Conservation (phyloP, 2,113 vertebrate genomes). For the Clarias batrachus region DNA sequence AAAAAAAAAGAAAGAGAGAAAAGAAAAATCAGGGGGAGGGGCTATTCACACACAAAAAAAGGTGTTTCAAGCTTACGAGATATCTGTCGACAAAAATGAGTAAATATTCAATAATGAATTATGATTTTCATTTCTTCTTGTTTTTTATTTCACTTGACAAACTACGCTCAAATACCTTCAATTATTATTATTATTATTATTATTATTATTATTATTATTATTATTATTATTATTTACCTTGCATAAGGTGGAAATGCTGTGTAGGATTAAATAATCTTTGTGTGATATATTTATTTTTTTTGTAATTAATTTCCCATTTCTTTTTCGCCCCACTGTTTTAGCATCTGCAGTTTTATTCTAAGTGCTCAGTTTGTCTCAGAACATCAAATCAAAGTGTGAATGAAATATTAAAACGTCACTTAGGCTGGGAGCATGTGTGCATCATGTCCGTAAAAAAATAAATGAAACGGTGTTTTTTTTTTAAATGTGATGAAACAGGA, state of each 20-base stretch:
- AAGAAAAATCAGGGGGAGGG: conserved; percentile 19
- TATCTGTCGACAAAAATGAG: conserved; percentile 53
- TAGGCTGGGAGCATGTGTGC: conserved; percentile 41
- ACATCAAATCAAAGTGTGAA: conserved; percentile 59
- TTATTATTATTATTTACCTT: neutral
- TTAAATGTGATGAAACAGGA: neutral
- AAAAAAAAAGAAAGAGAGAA: conserved; percentile 29
- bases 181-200: neutral
- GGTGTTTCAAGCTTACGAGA: conserved; percentile 65
- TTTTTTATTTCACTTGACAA: conserved; percentile 23
- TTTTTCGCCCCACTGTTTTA: neutral
- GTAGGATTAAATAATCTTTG: neutral
- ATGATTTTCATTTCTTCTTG: neutral
- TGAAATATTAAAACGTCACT: conserved; percentile 82
- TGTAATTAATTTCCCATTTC: neutral
- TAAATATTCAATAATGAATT: conserved; percentile 17
- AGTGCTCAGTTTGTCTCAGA: conserved; percentile 1
- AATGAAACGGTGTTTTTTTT: neutral
- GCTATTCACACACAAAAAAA: conserved; percentile 55
- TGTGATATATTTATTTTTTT: neutral
- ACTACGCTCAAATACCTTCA: conserved; percentile 14
- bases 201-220: neutral
- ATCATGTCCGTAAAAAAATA: neutral
- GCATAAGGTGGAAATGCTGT: neutral
- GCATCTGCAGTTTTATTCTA: neutral